Base-by-base conservation (phyloP, 2,797 vertebrate genomes). In the Tangara arthus region DNA sequence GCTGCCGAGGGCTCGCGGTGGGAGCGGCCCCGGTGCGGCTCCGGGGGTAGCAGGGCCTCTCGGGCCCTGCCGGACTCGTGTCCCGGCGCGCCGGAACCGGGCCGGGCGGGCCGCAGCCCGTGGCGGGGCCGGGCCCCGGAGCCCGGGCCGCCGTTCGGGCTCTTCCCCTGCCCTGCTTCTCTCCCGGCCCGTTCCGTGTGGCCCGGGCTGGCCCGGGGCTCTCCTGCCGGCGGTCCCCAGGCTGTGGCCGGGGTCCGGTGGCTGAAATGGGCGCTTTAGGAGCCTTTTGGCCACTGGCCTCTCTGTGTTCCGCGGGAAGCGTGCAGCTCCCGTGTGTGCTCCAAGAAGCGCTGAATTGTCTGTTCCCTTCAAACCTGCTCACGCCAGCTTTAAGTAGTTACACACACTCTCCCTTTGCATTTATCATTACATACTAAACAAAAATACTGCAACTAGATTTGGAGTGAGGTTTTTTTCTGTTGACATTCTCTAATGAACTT, bases 251-350 rank as follows among this genome's bases (percentile, higher is more conserved):
- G 3, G 21, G n/a, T 12, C 26, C 23, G 15, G 55, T 56, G 55
- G 10, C n/a, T 16, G 55, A 5, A 24, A 7, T 23, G 15, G 55
- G 55, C 15, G 22, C 53, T 34, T 0, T 11, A 5, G 4, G 32
- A 39, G 22, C 30, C 14, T 3, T 56, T 13, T 20, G 7, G 1
- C 11, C 8, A 0, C 1, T 11, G 4, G 1, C 10, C 5, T 2
- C 28, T 15, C 39, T 17, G 23, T 34, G 76, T 16, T 39, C 18
- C 39, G 8, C 15, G 70, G 16, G 42, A 2, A 13, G 39, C 12
- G 18, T 37, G 56, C 11, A 8, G 16, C 55, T 77, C 39, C 83
- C 70, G 26, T 27, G 32, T 23, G 8, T 15, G 69, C 52, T 49
- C 52, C 39, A 3, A 15, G 9, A 15, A 77, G 11, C 50, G 9